Conservation (phyloP, 1,140 invertebrate genomes). For the Wasmannia auropunctata region DNA sequence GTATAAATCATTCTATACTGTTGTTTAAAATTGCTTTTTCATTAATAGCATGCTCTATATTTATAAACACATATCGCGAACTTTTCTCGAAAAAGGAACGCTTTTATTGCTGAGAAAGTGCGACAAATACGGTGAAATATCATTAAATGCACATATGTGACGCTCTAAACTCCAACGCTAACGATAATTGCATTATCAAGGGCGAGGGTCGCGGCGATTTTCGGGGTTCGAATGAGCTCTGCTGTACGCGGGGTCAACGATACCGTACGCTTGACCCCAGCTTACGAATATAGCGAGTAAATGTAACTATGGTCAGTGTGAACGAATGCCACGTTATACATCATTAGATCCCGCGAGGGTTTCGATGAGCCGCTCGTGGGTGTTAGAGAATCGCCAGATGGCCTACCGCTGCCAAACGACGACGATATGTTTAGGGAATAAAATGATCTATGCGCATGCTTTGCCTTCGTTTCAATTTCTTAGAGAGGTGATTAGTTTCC, state of each 20-base stretch:
- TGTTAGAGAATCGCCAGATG: conserved; percentile 80
- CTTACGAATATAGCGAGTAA: conserved; percentile 58
- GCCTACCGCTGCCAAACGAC: conserved; percentile 67
- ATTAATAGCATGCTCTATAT: not conserved
- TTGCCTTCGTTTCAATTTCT: conserved; percentile 33
- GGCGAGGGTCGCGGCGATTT: conserved; percentile 62
- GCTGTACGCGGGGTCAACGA: conserved; percentile 63
- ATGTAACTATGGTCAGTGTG: conserved; percentile 61
- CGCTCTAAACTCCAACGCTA: conserved; percentile 74
- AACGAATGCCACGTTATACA: conserved; percentile 76
- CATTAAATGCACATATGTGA: conserved; percentile 64
- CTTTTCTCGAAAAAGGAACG: not conserved
- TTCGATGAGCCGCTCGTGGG: conserved; percentile 72
- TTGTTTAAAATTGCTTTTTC: not conserved
- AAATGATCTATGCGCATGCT: conserved; percentile 44
- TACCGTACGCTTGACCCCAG: conserved; percentile 77
- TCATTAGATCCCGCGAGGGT: conserved; percentile 77
- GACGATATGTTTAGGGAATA: conserved; percentile 61
- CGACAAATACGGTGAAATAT: conserved; percentile 31
- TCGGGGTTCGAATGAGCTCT: conserved; percentile 36
- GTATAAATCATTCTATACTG: not conserved
- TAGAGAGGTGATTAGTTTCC: not conserved
- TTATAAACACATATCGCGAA: not conserved
- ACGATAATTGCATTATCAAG: conserved; percentile 81
- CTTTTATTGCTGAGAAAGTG: not conserved